Base-by-base conservation (phyloP, 2,113 vertebrate species). In the Sakesphorus luctuosus region DNA sequence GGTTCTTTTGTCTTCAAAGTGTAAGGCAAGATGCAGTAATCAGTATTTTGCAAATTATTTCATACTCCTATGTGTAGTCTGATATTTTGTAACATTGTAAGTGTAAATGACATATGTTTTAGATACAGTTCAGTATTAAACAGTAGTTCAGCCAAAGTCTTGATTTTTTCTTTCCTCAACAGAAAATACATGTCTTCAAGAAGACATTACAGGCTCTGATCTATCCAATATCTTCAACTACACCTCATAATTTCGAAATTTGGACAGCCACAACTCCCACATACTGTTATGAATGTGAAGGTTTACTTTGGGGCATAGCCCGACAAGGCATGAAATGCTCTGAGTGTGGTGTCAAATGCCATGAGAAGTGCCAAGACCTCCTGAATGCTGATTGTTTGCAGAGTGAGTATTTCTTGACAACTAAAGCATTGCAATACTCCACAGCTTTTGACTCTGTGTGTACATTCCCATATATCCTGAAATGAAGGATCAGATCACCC, bases 191-290 rank as follows among this genome's bases (percentile, higher is more conserved):
- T 13, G 99, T 99, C 67, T 99, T 99, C 97, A 99, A 98, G 98
- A 99, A 99, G 98, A 99, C 99, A 17, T 97, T 99, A 40, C 99
- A 99, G 96, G 99, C 99, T 25, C 80, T 99, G 96, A 99, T 99
- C 96, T 99, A 99, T 85, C 99, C 99, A 14, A 99, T 99, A 96
- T 99, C 99, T 71, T 99, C 99, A 73, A 99, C 99, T 62, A 99
- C 99, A 5, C 99, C 99, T 10, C 99, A 99, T 87, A 99, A 99
- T 93, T 99, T 99, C 11, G 99, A 99, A 96, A 98, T 99, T 31
- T 99, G 99, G 99, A 99, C 99, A 2, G 99, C 99, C 28, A 99
- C 99, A 3, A 98, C 99, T 7, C 99, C 99, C 71, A 99, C 99
- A 19, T 99, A 99, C 96, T 99, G 99, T 86, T 99, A 99, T 23